Evolutionary conservation across 92 coral and sea anemone species (phyloP).

Genomic region (Epizoanthus stellaris): DNA sequence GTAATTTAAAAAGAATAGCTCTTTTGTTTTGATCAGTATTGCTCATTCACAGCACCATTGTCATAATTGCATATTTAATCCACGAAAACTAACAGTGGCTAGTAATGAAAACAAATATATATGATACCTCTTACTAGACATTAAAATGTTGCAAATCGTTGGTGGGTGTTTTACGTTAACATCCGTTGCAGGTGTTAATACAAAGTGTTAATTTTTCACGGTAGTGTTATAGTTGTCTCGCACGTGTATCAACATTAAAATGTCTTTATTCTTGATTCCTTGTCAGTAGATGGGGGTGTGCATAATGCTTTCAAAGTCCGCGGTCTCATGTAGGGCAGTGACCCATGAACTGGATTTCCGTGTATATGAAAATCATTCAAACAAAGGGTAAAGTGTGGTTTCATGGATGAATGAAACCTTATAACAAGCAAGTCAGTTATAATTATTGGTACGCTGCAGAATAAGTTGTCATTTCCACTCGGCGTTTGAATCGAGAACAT

Average conservation of each 20-base stretch:
- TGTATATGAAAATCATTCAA: constrained; percentile 42
- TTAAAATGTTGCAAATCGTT: too few species aligned
- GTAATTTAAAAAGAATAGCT: constrained; percentile 16
- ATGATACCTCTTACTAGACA: too few species aligned
- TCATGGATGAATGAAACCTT: constrained; percentile 42
- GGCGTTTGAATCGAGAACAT: constrained; percentile 13
- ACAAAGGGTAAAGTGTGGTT: constrained; percentile 36
- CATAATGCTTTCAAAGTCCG: constrained; percentile 28
- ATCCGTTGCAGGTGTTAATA: too few species aligned
- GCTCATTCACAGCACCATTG: constrained; percentile 33
- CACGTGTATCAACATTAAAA: background rate
- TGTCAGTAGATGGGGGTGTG: constrained; percentile 20
- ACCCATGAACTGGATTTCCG: constrained; percentile 36
- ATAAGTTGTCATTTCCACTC: constrained; percentile 28
- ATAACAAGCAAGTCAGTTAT: constrained; percentile 13
- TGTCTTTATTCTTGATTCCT: background rate
- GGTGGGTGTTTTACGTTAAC: too few species aligned
- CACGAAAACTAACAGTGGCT: constrained; percentile 1
- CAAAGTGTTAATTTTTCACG: too few species aligned
- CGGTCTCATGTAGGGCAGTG: constrained; percentile 27
- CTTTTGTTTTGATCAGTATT: constrained; percentile 24
- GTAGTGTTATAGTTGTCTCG: background rate
- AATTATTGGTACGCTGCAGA: constrained; percentile 28
- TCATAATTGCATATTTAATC: background rate
- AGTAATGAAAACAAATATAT: background rate